These are phyloP conservation scores for Prunella himalayana DNA, from an alignment of 2,113 vertebrate genomes.

Conservation along the genomic window DNA sequence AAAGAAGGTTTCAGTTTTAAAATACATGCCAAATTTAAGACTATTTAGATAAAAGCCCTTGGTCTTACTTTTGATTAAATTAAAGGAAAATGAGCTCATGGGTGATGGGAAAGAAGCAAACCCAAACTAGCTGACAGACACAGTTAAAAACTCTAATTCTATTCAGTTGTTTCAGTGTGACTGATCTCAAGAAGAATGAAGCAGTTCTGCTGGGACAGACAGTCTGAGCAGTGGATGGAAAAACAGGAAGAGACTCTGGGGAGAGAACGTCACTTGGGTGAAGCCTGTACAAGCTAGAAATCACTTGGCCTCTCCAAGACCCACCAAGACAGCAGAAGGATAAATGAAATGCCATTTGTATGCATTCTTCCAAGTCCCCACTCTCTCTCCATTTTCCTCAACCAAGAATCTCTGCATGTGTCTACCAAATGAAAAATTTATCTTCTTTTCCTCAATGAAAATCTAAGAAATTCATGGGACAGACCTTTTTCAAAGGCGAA, in stretches of 20 bases:
- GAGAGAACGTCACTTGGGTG: background rate
- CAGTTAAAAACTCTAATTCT: background rate
- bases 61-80: background rate
- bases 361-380: background rate
- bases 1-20: background rate
- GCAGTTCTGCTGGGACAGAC: background rate
- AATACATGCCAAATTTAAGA: background rate
- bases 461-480: background rate
- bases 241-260: conserved; percentile 28
- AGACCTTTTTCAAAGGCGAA: background rate
- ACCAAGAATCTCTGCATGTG: background rate
- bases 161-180: background rate
- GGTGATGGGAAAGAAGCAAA: background rate
- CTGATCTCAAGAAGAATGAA: background rate
- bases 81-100: background rate
- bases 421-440: background rate
- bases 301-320: conserved; percentile 20
- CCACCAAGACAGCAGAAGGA: conserved; percentile 33
- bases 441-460: background rate
- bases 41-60: background rate
- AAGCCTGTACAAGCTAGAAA: background rate
- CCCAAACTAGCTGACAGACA: background rate
- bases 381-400: background rate
- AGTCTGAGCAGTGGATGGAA: conserved; percentile 41
- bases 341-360: conserved; percentile 31